Evolutionary conservation across 2,113 vertebrate genomes (phyloP), one percentile per base, ranked within the genome.

Genomic region (Ophiodon elongatus): DNA sequence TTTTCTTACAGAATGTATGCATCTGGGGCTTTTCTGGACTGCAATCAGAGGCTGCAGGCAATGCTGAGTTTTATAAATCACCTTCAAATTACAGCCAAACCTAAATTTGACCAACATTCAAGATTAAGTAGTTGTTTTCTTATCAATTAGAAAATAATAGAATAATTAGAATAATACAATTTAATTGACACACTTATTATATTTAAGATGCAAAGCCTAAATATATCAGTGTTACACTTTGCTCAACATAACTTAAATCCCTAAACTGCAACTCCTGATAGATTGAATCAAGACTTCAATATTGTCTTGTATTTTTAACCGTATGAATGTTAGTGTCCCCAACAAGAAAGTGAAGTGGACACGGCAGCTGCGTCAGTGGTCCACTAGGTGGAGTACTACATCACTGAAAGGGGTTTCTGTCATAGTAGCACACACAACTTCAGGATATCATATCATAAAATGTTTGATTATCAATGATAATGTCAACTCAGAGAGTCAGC

Each of bases 301-400:
- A 2, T 25, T 14, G 25, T 21, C 15, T 35, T 1, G 4, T 17
- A 25, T 23, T 8, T 45, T 60, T 54, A 0, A 17, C 29, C 39
- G 17, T 4, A 15, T 50, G 4, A 60, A 27, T 25, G 7, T 21
- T 8, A 29, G 4, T 35, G 25, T 35, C 47, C 23, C 1, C 3
- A 4, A 29, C 4, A 15, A 43, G 4, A 6, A 35, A n/a, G 25
- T 21, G n/a, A 31, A 25, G 3, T 17, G 6, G 17, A 50, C 0
- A 0, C 11, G 19, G 82, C 73, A 76, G 1, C 31, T 76, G 25
- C 29, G 10, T n/a, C 47, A 21, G 3, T 13, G 2, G 29, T 57
- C 91, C 91, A 91, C 90, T 76, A 90, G 91, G 73, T 89, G 87
- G 91, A 45, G 71, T 4, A 4, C 27, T 75, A 17, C 50, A 81